Base-by-base conservation (phyloP, 1,140 invertebrate genomes). In the Hirudo medicinalis region DNA sequence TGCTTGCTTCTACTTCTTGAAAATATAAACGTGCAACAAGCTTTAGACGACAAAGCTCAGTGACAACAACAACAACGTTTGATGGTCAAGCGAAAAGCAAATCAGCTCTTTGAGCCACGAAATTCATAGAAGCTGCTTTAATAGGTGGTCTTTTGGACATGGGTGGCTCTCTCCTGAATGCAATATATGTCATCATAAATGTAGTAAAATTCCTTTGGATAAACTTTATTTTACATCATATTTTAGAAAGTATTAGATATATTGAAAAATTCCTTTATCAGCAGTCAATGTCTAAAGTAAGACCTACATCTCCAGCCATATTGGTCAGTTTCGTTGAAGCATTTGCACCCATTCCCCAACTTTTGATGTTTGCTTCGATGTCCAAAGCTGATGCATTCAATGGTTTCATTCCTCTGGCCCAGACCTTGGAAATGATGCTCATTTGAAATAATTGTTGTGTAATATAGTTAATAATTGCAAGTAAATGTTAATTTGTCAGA, bases 311-410 rank as follows among this genome's bases (percentile, higher is more conserved):
- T 49, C 81, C 80, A 20, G 81, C 78, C 67, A 78, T 77, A 75
- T 83, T 82, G 32, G 77, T 55, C 69, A 82, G 76, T 54, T 76
- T 76, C 15, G 81, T 82, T n/a, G 80, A 75, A 40, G 83, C 78
- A 71, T 82, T 80, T 32, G 77, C 76, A 25, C 81, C 81, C 67
- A 78, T 76, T 54, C 81, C 81, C 82, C 82, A 82, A 54, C 66
- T 75, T 2, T 60, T 60, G 20, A 70, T 66, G 5, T 60, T 57
- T 25, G 54, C 43, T 53, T 73, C 71, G 11, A 77, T 55, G 63
- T 76, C 71, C 60, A 57, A 40, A 0, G 69, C 66, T 22, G 66
- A 54, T 22, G 53, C 68, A 70, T 70, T 49, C 36, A 43, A 36
- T 49, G 72, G 71, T 53, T 57, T 36, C 54, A 69, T 69, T 20